These are phyloP conservation scores for Heliconius sara DNA, from an alignment of 2,888 invertebrate species.

Conservation along the genomic window DNA sequence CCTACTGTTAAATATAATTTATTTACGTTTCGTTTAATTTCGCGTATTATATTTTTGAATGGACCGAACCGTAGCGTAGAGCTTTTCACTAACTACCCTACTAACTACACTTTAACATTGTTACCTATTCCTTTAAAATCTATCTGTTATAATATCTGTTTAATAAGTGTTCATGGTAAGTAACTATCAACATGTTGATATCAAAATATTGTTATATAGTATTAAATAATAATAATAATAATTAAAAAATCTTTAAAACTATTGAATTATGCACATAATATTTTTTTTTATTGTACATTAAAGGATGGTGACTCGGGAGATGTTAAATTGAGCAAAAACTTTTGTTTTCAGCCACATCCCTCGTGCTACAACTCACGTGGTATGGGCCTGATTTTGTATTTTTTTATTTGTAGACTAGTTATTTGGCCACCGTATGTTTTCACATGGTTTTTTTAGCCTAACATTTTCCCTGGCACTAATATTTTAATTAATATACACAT, in stretches of 20 bases:
- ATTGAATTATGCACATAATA: conserved; percentile 10
- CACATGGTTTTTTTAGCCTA: conserved; percentile 17
- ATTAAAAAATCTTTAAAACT: neutral
- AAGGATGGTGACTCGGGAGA: conserved; percentile 37
- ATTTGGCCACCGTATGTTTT: conserved; percentile 33
- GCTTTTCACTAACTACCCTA: conserved; percentile 48
- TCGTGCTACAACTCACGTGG: conserved; percentile 49
- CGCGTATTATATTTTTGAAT: conserved; percentile 20
- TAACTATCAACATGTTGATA: neutral
- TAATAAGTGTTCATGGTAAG: conserved; percentile 10
- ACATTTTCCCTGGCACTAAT: conserved; percentile 24
- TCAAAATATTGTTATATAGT: neutral
- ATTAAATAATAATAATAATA: neutral
- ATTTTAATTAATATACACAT: conserved; percentile 19
- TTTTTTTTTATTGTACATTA: conserved; percentile 5
- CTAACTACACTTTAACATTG: conserved; percentile 36
- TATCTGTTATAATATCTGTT: neutral
- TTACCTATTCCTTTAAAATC: neutral
- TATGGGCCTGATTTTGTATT: conserved; percentile 45
- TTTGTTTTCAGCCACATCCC: conserved; percentile 45
- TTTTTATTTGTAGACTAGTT: conserved; percentile 41
- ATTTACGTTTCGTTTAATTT: conserved; percentile 25
- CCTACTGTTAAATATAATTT: conserved; percentile 26
- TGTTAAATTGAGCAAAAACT: conserved; percentile 31
- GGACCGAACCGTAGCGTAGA: conserved; percentile 43